A percentile compares a stretch with the other conserved stretches of the same genome.
Evolutionary conservation across 1,140 invertebrate genomes (phyloP).

Genomic region (Anastrepha ludens): DNA sequence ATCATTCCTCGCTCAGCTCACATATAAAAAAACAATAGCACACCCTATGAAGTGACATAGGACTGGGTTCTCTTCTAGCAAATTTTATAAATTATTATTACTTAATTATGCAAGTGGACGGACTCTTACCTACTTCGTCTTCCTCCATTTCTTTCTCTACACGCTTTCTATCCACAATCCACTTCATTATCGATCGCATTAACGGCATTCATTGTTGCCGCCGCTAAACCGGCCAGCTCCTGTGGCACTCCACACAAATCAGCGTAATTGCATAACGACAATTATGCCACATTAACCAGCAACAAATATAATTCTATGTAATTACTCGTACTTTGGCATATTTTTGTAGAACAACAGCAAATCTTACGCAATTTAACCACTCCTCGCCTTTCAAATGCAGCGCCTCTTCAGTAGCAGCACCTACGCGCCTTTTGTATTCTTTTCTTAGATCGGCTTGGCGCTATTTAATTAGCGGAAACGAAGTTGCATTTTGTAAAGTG

Average conservation of each 20-base stretch:
- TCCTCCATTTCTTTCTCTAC: too few relatives aligned
- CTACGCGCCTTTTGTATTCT: not conserved
- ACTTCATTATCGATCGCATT: not conserved
- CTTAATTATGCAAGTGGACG: too few relatives aligned
- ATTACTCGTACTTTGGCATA: not conserved
- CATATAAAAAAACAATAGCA: too few relatives aligned
- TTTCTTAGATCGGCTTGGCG: not conserved
- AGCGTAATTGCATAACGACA: not conserved
- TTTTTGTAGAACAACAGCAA: not conserved
- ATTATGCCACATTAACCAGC: slow-evolving; percentile 9
- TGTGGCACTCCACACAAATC: not conserved
- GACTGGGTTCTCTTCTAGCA: too few relatives aligned
- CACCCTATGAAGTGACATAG: too few relatives aligned
- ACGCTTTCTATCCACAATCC: too few relatives aligned
- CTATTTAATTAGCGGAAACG: not conserved
- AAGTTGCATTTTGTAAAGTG: not conserved
- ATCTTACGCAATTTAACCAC: not conserved
- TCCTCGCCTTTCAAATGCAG: not conserved
- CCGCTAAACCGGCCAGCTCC: not conserved
- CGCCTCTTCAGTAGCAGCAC: not conserved
- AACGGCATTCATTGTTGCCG: not conserved
- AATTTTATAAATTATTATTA: too few relatives aligned
- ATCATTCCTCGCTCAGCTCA: too few relatives aligned
- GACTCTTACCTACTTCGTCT: too few relatives aligned
- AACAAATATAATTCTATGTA: not conserved